phyloP scores from a whole-genome alignment of 2,113 vertebrate genomes.

The Vicugna pacos region DNA sequence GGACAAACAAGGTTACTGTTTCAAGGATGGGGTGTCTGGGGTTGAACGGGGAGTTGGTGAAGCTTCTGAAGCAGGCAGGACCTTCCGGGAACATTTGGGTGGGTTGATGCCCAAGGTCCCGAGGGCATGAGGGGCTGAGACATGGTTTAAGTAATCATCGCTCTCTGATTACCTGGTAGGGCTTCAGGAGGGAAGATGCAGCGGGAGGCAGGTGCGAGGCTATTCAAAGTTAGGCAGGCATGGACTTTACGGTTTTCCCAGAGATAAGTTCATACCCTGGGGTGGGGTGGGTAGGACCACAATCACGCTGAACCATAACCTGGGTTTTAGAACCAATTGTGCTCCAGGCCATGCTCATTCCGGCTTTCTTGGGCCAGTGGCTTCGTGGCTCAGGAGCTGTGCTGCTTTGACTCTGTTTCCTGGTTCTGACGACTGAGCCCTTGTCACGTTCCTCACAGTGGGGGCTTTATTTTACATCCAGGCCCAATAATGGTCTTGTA shows the following conservation, averaged over 20 bases:
- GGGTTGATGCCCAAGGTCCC: background rate
- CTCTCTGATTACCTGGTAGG: background rate
- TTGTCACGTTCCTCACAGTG: background rate
- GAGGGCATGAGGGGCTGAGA: background rate
- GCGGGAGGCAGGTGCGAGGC: background rate
- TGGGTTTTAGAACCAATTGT: background rate
- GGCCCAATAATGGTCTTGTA: background rate
- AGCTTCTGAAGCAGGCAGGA: background rate
- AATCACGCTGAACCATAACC: background rate
- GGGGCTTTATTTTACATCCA: background rate
- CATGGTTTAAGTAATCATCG: background rate
- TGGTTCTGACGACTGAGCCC: background rate
- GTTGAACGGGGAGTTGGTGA: background rate
- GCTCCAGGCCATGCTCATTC: background rate
- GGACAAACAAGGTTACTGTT: background rate
- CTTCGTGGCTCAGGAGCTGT: background rate
- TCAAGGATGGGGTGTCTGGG: background rate
- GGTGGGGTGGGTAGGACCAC: background rate
- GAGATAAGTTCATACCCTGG: background rate
- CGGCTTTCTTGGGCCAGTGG: background rate
- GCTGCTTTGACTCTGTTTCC: background rate
- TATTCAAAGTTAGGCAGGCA: background rate
- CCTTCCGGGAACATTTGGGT: background rate
- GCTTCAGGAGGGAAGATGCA: background rate
- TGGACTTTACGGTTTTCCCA: background rate